Evolutionary conservation across 2,113 vertebrate genomes (phyloP).

Genomic region (Lophochroa leadbeateri): DNA sequence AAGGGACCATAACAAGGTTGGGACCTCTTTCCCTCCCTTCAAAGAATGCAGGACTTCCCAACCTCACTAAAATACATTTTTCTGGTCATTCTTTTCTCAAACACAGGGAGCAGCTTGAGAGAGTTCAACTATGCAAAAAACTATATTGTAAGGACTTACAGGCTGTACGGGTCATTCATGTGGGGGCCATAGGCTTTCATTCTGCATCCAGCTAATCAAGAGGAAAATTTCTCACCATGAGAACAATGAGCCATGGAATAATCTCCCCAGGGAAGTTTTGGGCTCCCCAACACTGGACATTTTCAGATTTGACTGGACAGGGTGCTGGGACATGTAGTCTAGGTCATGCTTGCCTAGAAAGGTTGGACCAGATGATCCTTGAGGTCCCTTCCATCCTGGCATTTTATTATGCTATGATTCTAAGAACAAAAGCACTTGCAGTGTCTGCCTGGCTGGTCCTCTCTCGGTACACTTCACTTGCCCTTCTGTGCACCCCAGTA

Average conservation of each 20-base stretch:
- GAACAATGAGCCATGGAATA: background rate
- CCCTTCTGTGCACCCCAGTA: background rate
- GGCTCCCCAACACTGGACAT: background rate
- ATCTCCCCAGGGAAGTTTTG: background rate
- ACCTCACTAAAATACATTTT: background rate
- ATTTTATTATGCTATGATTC: background rate
- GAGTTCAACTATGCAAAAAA: background rate
- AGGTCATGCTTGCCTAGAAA: background rate
- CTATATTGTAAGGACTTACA: background rate
- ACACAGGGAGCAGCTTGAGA: background rate
- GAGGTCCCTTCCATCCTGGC: background rate
- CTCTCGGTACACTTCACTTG: background rate
- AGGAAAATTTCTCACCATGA: background rate
- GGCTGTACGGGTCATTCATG: background rate
- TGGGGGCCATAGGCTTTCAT: background rate
- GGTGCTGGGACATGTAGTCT: background rate
- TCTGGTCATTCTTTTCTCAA: background rate
- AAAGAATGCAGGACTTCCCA: background rate
- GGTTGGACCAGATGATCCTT: background rate
- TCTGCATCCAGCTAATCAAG: background rate
- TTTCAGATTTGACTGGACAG: background rate
- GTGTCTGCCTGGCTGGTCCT: background rate
- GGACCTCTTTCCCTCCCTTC: background rate
- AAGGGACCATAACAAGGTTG: background rate
- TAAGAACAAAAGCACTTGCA: background rate